Evolutionary conservation across 92 coral and sea anemone genomes (phyloP).

Genomic region (Phenganax marumi): DNA sequence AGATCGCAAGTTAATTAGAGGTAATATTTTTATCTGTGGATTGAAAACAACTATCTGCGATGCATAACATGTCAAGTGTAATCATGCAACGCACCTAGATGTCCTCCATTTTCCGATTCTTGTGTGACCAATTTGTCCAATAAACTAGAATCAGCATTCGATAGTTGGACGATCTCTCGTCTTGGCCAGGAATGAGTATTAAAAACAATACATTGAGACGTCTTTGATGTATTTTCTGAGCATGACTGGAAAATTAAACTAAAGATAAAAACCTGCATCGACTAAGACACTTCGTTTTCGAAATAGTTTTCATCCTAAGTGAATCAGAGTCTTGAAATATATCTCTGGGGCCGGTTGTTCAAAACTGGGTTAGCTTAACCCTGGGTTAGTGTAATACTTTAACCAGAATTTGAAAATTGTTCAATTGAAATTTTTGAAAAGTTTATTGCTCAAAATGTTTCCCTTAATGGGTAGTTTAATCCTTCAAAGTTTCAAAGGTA

Average conservation of each 20-base stretch:
- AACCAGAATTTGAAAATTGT: no score
- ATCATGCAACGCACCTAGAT: slow-evolving; percentile 60
- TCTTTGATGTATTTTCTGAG: slow-evolving; percentile 19
- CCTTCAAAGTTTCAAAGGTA: no score
- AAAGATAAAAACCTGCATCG: background rate
- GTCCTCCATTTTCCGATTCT: slow-evolving; percentile 53
- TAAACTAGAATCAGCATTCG: slow-evolving; percentile 16
- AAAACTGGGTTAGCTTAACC: no score
- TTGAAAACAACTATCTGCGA: background rate
- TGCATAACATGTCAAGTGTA: background rate
- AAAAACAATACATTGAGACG: slow-evolving; percentile 61
- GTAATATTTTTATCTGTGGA: background rate
- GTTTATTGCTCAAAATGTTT: no score
- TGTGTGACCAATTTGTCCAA: slow-evolving; percentile 52
- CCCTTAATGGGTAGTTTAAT: no score
- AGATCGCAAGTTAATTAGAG: background rate
- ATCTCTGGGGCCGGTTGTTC: no score
- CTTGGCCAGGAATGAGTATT: slow-evolving; percentile 82
- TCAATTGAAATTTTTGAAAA: no score
- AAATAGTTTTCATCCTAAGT: no score
- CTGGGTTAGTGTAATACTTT: no score
- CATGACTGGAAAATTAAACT: slow-evolving; percentile 26
- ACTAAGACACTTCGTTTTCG: background rate
- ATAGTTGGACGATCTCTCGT: slow-evolving; percentile 63
- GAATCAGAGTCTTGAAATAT: no score